Evolutionary conservation across 2,888 invertebrate species (phyloP), one percentile per base, ranked within the genome.

Genomic region (Holacanthella duospinosa): DNA sequence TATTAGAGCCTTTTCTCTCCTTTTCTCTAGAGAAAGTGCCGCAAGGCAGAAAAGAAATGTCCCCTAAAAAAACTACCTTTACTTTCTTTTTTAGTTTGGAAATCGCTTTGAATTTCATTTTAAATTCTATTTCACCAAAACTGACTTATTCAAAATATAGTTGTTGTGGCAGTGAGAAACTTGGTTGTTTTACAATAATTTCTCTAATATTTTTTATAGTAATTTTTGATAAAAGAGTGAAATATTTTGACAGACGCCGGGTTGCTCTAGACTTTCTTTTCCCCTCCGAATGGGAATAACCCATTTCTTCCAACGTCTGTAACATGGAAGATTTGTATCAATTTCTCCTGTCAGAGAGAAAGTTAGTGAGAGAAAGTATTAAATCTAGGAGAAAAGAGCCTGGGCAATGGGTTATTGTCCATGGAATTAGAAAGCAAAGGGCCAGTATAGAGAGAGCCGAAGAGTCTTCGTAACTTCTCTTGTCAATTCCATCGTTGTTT

Each of bases 251-350:
- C 53, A 54, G 36, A 16, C 56, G 29, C n/a, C 24, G 55, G 43
- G 21, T 27, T 53, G 28, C 26, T 26, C n/a, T n/a, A n/a, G n/a
- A n/a, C n/a, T n/a, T n/a, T n/a, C n/a, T n/a, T n/a, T n/a, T n/a
- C n/a, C 26, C 56, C 55, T 43, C 60, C 44, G 24, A 44, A n/a
- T n/a, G 25, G 29, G 53, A 63, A 55, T 36, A 43, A 29, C 29
- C 59, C 55, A 54, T 27, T 43, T 58, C 9, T 61, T 58, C 28
- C 21, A 25, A 44, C 48, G 29, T 59, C 28, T 44, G 29, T 29
- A 55, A 44, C 60, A 61, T 57, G 61, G 67, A 69, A 69, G 71
- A 72, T 72, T 72, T 72, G 70, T 72, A 72, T 72, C 72, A 72
- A 72, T 72, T 72, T 68, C 64, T 64, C 27, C 68, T 72, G 72